Conservation (phyloP, 2,888 invertebrate genomes). For the Cephus runcator region DNA sequence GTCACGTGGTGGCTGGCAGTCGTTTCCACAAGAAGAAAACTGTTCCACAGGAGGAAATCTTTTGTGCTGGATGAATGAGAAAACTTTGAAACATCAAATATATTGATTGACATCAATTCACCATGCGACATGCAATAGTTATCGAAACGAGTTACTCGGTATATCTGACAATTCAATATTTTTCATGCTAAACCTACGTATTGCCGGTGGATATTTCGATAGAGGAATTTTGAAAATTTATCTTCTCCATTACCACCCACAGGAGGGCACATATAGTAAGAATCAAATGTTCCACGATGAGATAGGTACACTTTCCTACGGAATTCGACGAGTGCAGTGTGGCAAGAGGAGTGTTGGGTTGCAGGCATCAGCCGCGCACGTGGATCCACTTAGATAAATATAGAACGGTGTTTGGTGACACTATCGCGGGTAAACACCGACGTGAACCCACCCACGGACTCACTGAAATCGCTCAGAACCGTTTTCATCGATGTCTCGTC, state of each 20-base stretch:
- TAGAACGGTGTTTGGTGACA: slow-evolving; percentile 49
- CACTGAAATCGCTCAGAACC: slow-evolving; percentile 4
- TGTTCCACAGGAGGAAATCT: background rate
- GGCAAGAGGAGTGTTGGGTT: slow-evolving; percentile 27
- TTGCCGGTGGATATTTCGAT: background rate
- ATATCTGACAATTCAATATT: background rate
- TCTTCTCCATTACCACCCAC: background rate
- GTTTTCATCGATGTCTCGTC: slow-evolving; percentile 10
- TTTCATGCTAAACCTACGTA: background rate
- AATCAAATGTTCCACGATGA: background rate
- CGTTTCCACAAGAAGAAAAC: background rate
- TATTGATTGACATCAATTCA: background rate
- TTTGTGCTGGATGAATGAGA: background rate
- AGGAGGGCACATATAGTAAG: background rate
- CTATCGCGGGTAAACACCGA: slow-evolving; percentile 11
- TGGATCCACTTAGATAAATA: slow-evolving; percentile 51
- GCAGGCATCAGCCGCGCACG: slow-evolving; percentile 35
- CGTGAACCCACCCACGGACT: slow-evolving; percentile 2
- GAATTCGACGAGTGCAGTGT: slow-evolving; percentile 12
- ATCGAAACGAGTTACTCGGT: background rate
- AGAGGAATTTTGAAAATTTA: background rate
- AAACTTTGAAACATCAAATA: background rate
- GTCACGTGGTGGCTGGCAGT: background rate
- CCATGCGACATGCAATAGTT: background rate
- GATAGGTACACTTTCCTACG: background rate